A percentile compares a stretch with the other conserved stretches of the same genome.
phyloP scores from a whole-genome alignment of 2,888 invertebrate genomes.

The Diabrotica balteata region DNA sequence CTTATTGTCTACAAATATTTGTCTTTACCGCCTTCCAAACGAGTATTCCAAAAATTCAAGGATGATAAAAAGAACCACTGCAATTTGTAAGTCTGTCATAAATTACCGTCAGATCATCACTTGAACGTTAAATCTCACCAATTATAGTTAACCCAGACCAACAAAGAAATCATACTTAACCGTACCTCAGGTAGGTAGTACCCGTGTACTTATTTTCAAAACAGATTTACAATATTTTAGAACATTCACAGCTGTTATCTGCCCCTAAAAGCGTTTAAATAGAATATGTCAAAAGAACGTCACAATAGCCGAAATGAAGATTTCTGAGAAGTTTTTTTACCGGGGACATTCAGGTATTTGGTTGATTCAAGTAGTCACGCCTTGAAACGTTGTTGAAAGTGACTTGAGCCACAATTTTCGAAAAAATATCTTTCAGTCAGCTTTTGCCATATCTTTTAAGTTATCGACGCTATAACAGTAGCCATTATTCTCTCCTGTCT shows the following conservation, averaged over 20 bases:
- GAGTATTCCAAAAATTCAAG: too few relatives aligned
- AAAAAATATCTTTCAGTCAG: too few relatives aligned
- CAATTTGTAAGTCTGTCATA: too few relatives aligned
- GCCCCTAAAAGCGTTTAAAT: conserved; percentile 1
- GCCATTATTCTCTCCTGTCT: too few relatives aligned
- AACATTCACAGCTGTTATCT: conserved; percentile 18
- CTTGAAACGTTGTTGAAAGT: neutral
- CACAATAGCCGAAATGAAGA: conserved; percentile 1
- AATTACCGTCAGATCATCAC: too few relatives aligned
- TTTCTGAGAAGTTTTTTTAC: neutral
- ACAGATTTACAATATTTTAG: conserved; percentile 19
- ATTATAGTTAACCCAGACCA: too few relatives aligned
- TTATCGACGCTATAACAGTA: too few relatives aligned
- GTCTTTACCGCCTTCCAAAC: too few relatives aligned
- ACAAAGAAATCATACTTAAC: neutral
- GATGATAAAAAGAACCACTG: too few relatives aligned
- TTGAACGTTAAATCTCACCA: too few relatives aligned
- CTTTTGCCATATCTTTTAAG: too few relatives aligned
- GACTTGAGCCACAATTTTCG: neutral
- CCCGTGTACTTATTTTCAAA: neutral
- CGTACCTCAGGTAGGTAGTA: neutral
- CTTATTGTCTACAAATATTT: too few relatives aligned
- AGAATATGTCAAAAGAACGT: neutral
- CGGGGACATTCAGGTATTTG: conserved; percentile 1
- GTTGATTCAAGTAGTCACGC: conserved; percentile 3